Conservation (phyloP, 2,113 vertebrate genomes). For the Haliaeetus leucogaster region DNA sequence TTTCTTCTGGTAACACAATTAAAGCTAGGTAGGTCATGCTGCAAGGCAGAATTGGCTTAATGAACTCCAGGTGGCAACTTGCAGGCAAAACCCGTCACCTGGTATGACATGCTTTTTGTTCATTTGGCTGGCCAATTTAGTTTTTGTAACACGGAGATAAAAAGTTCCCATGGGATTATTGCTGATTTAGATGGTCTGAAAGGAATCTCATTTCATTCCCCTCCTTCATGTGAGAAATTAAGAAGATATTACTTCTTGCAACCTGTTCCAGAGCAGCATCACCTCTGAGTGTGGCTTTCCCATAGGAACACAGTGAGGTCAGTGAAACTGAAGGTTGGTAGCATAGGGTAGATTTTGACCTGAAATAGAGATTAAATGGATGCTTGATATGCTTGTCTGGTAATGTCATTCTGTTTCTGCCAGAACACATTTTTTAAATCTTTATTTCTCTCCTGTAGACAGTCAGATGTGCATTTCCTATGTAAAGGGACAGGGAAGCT, state of each 20-base stretch:
- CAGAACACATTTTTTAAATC: background rate
- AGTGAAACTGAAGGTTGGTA: background rate
- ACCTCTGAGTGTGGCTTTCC: background rate
- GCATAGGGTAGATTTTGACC: background rate
- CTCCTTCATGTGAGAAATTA: background rate
- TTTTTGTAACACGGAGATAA: background rate
- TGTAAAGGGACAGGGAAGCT: background rate
- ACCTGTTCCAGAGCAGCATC: background rate
- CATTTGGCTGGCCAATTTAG: background rate
- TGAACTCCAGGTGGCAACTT: slow-evolving; percentile 1
- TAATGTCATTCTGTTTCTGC: background rate
- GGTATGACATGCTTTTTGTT: background rate
- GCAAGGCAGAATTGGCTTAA: background rate
- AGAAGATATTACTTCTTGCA: background rate
- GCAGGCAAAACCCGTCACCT: background rate
- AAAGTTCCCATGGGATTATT: background rate
- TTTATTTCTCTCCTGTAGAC: background rate
- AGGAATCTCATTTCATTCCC: background rate
- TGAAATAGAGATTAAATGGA: background rate
- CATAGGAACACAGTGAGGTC: background rate
- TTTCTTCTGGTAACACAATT: background rate
- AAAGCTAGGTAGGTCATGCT: background rate
- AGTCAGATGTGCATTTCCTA: background rate
- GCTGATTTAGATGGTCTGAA: background rate
- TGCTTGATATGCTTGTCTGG: background rate